phyloP scores from a whole-genome alignment of 2,797 vertebrate species.

The Thunnus albacares region DNA sequence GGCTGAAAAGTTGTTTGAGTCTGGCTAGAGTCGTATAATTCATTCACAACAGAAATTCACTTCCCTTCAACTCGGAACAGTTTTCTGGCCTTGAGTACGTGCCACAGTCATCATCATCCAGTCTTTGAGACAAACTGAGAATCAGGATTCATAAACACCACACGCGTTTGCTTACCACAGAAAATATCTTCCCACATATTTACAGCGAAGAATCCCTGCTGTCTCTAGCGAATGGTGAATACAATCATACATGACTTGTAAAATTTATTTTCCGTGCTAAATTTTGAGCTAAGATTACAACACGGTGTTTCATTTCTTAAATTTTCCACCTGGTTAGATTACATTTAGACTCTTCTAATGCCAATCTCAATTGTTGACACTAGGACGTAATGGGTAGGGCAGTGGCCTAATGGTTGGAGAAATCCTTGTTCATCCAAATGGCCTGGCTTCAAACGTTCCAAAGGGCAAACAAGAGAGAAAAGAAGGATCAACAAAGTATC shows the following conservation, averaged over 20 bases:
- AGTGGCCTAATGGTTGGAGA: neutral
- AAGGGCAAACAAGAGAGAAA: slow-evolving; percentile 28
- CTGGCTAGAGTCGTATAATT: slow-evolving; percentile 68
- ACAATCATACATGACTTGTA: neutral
- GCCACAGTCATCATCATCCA: slow-evolving; percentile 65
- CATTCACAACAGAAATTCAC: slow-evolving; percentile 66
- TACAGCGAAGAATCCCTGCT: slow-evolving; percentile 47
- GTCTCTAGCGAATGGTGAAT: slow-evolving; percentile 19
- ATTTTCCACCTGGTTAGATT: neutral
- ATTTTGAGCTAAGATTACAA: neutral
- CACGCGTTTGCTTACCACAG: slow-evolving; percentile 64
- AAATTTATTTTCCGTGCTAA: neutral
- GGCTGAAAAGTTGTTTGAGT: slow-evolving; percentile 70
- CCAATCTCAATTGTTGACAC: neutral
- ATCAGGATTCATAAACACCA: slow-evolving; percentile 76
- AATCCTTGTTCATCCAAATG: slow-evolving; percentile 10
- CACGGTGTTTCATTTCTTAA: slow-evolving; percentile 11
- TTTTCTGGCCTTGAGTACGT: slow-evolving; percentile 65
- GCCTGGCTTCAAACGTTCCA: neutral
- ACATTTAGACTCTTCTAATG: neutral
- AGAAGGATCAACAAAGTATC: slow-evolving; percentile 6
- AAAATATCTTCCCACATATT: slow-evolving; percentile 68
- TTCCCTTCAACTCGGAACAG: slow-evolving; percentile 52
- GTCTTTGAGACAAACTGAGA: slow-evolving; percentile 62
- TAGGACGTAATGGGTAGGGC: neutral